Evolutionary conservation across 2,797 vertebrate species (phyloP).

Genomic region (Hypotaenidia philippensis): DNA sequence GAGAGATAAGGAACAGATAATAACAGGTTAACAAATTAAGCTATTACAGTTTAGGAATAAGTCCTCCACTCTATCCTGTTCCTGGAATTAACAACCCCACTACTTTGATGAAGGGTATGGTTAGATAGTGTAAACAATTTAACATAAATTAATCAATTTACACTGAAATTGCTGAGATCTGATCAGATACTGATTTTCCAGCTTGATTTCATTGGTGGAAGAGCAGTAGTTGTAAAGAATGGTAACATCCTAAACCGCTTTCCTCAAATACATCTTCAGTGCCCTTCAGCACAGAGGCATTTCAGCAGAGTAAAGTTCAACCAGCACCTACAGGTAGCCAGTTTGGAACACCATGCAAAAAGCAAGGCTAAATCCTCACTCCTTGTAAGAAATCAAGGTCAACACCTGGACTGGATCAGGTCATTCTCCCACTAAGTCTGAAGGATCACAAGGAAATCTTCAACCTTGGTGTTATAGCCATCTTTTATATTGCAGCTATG

Average conservation of each 20-base stretch:
- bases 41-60: neutral
- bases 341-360: neutral
- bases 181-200: neutral
- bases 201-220: neutral
- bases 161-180: neutral
- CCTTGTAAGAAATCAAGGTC: neutral
- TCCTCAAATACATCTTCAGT: neutral
- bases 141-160: neutral
- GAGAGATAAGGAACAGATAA: neutral
- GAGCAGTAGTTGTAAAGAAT: neutral
- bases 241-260: neutral
- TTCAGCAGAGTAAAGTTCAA: neutral
- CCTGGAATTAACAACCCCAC: neutral
- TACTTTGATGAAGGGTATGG: neutral
- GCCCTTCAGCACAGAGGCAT: neutral
- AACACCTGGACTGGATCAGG: neutral
- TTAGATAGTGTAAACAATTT: neutral
- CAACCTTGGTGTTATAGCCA: neutral
- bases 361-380: neutral
- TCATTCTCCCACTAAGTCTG: neutral
- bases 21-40: neutral
- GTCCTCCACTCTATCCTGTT: neutral
- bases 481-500: neutral
- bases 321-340: accelerated
- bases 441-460: neutral